Evolutionary conservation across 2,888 invertebrate species (phyloP).

Genomic region (Muscina levida): DNA sequence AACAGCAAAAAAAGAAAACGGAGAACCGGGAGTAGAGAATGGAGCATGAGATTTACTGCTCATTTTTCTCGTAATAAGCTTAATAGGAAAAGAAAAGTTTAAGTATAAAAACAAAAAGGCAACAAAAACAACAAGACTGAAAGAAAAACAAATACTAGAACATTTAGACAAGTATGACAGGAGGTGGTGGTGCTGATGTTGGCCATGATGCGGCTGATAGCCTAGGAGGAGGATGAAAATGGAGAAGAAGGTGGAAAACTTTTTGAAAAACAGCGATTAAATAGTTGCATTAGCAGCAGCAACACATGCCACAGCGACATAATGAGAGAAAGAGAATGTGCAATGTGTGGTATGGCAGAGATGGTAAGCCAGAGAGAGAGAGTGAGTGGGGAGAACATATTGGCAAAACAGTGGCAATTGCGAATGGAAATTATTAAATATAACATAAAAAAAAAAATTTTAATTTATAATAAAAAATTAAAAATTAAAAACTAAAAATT

Average conservation of each 20-base stretch:
- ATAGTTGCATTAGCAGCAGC: conserved; percentile 11
- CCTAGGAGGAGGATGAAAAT: too few relatives aligned
- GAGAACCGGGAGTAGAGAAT: too few relatives aligned
- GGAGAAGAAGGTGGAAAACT: not conserved
- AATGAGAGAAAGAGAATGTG: not conserved
- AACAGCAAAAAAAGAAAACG: too few relatives aligned
- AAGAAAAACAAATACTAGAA: too few relatives aligned
- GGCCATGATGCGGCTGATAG: not conserved
- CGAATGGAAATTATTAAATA: too few relatives aligned
- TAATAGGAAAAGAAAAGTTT: conserved; percentile 27
- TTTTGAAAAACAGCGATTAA: conserved; percentile 2
- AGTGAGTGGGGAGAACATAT: not conserved
- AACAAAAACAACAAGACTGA: not conserved
- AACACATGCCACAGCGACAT: not conserved
- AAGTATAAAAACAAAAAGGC: not conserved
- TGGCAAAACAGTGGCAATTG: too few relatives aligned
- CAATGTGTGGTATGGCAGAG: too few relatives aligned
- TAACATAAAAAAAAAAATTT: too few relatives aligned
- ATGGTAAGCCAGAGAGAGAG: not conserved
- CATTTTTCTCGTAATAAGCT: conserved; percentile 19
- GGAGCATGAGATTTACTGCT: conserved; percentile 5
- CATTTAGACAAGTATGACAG: not conserved
- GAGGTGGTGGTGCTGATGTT: not conserved
- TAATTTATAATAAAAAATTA: too few relatives aligned
- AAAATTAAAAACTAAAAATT: too few relatives aligned